A percentile compares a stretch with the other conserved stretches of the same genome.
Evolutionary conservation across 2,113 vertebrate genomes (phyloP).

Genomic region (Ceyx margarethae): DNA sequence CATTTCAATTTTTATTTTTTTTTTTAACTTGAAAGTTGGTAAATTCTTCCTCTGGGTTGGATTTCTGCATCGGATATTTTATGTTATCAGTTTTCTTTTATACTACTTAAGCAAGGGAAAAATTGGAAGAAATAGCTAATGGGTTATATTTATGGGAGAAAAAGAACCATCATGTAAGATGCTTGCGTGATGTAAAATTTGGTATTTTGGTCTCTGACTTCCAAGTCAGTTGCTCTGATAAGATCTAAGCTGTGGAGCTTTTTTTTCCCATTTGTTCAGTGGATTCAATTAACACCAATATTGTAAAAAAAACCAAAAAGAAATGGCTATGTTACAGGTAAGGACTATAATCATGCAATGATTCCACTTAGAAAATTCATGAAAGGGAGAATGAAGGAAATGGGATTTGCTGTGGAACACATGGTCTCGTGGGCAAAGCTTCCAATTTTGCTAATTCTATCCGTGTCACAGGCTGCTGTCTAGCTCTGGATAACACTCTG

Average conservation of each 20-base stretch:
- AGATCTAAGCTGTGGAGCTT: not conserved
- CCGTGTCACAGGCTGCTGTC: not conserved
- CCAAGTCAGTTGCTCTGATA: not conserved
- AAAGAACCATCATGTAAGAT: not conserved
- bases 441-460: slow-evolving; percentile 38
- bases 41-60: not conserved
- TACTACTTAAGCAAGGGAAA: not conserved
- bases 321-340: not conserved
- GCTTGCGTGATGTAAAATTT: not conserved
- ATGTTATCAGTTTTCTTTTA: not conserved
- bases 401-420: slow-evolving; percentile 11
- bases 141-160: not conserved
- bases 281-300: not conserved
- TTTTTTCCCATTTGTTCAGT: not conserved
- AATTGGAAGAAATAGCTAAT: not conserved
- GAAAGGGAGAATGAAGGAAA: slow-evolving; percentile 16
- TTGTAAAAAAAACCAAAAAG: not conserved
- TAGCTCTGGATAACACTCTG: slow-evolving; percentile 10
- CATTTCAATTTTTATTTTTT: not conserved
- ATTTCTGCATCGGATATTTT: not conserved
- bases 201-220: not conserved
- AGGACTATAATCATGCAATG: not conserved
- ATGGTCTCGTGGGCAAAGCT: slow-evolving; percentile 14
- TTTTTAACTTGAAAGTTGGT: not conserved
- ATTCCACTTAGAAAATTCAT: not conserved